Evolutionary conservation across 1,140 invertebrate species (phyloP), one percentile per base, ranked within the genome.

Genomic region (Zophobas atratus): DNA sequence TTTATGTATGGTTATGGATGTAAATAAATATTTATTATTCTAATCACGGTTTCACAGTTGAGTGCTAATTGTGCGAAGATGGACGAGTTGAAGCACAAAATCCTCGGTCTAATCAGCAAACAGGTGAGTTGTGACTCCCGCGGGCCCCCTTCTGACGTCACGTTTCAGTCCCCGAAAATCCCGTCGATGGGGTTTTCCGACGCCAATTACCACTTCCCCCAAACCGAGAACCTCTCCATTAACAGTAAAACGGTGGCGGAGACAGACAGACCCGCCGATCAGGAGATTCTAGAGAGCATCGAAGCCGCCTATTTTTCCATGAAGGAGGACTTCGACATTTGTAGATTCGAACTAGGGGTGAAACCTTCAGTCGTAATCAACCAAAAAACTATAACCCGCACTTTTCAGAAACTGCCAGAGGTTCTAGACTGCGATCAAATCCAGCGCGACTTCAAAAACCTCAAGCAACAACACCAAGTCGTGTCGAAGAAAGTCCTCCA

Each of bases 401-500:
- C 8, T 53, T 84, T 80, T 84, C 84, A 92, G 88, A 93, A 92
- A 89, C 85, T 94, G n/a, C 90, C 92, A 1, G 87, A 89, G 77
- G 82, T 84, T 48, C 86, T 94, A 32, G 90, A 94, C 76, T 89
- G 91, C 41, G 89, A 93, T 77, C 87, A 92, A 51, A 93, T 96
- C 75, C 90, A 92, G 81, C 86, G 88, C 39, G 90, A 92, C 76
- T 91, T 92, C 78, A 90, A 91, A 77, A 89, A 90, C 77, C 86
- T 96, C 20, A 89, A 91, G 75, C 91, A 91, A 67, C 94, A 96
- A 84, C 91, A 95, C 75, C 90, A 93, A 86, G 95, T 97, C 38
- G 95, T 99, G 0, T 97, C 96, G 0, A 96, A 95, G 80, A 95
- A 97, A 87, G 94, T 98, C 0, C 90, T 97, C 0, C 94, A 97